Evolutionary conservation across 1,140 invertebrate species (phyloP).

Genomic region (Cotesia vestalis): DNA sequence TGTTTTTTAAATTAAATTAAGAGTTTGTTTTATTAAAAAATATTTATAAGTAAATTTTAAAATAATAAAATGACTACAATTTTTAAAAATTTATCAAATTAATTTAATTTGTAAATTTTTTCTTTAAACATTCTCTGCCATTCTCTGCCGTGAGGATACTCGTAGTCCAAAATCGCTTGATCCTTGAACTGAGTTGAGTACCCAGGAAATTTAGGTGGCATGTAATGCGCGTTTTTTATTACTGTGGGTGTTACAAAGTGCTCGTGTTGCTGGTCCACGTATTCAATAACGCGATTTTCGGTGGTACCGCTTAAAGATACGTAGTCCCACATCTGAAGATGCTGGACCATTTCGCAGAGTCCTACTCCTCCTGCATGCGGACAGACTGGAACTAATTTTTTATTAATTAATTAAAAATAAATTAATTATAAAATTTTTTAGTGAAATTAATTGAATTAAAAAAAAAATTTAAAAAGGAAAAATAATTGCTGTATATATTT

Average conservation of each 20-base stretch:
- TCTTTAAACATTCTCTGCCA: constrained; percentile 75
- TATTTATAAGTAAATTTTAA: too few species aligned
- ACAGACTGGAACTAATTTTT: constrained; percentile 83
- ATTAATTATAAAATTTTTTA: too few species aligned
- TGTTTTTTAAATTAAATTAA: too few species aligned
- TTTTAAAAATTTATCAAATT: constrained; percentile 34
- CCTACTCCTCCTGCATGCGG: constrained; percentile 94
- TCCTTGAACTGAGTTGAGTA: constrained; percentile 83
- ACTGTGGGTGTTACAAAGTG: constrained; percentile 81
- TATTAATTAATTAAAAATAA: not conserved
- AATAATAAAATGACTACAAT: too few species aligned
- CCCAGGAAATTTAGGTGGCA: constrained; percentile 76
- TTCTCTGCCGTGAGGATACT: constrained; percentile 78
- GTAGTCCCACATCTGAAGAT: constrained; percentile 90
- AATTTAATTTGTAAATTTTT: constrained; percentile 59
- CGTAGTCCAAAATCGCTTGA: constrained; percentile 72
- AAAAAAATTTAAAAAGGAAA: too few species aligned
- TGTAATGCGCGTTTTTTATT: constrained; percentile 76
- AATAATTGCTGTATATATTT: too few species aligned
- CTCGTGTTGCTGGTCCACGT: constrained; percentile 88
- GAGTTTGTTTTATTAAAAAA: too few species aligned
- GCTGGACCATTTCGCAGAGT: constrained; percentile 92
- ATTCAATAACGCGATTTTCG: constrained; percentile 82
- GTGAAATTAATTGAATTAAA: too few species aligned
- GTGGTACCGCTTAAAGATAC: constrained; percentile 75